These are phyloP conservation scores for Octodonta nipae DNA, from an alignment of 2,888 invertebrate species.

Conservation along the genomic window DNA sequence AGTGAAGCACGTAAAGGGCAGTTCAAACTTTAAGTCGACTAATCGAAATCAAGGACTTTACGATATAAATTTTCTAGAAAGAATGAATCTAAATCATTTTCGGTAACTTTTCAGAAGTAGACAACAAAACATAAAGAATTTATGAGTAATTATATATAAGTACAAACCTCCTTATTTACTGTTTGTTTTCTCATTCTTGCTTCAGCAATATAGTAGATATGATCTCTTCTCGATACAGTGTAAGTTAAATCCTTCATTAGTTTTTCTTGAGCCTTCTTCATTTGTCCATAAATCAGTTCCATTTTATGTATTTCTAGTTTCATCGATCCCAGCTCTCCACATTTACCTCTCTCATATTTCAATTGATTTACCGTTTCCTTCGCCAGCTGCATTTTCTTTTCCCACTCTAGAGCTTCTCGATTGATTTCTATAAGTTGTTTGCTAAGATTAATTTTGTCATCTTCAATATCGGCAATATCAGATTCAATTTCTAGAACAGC, in stretches of 20 bases:
- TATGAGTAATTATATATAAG: no score
- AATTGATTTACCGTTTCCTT: constrained; percentile 57
- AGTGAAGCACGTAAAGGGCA: no score
- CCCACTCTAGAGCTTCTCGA: constrained; percentile 65
- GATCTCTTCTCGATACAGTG: constrained; percentile 49
- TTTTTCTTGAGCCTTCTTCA: constrained; percentile 45
- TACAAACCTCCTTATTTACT: no score
- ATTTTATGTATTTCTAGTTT: constrained; percentile 70
- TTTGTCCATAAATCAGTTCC: constrained; percentile 47
- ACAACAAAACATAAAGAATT: no score
- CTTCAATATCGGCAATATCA: constrained; percentile 51
- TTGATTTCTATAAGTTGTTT: constrained; percentile 49
- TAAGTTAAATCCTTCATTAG: constrained; percentile 50
- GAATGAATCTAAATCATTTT: no score
- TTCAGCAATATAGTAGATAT: constrained; percentile 45
- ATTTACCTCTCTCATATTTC: constrained; percentile 47
- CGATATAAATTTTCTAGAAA: no score
- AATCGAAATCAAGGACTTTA: no score
- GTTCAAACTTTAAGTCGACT: no score
- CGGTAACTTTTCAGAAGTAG: no score
- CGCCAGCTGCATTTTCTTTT: constrained; percentile 61
- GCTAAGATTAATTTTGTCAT: constrained; percentile 51
- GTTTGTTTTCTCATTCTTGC: no score
- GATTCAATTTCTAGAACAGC: constrained; percentile 53
- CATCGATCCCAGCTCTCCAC: constrained; percentile 64